phyloP scores from a whole-genome alignment of 2,797 vertebrate genomes.

The Phoebastria nigripes region DNA sequence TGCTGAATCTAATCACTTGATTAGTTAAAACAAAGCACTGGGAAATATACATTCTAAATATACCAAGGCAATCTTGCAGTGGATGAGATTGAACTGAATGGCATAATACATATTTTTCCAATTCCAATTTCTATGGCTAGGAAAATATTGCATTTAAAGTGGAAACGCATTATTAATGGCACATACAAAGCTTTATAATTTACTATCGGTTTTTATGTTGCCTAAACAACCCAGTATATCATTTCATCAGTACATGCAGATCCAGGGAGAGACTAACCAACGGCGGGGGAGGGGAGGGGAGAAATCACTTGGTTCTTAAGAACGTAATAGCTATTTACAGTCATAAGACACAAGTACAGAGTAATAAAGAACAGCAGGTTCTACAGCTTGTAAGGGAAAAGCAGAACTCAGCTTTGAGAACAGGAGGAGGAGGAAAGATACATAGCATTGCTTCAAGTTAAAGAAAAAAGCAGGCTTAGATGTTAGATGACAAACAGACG shows the following conservation, averaged over 20 bases:
- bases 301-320: neutral
- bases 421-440: neutral
- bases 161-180: neutral
- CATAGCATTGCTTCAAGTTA: neutral
- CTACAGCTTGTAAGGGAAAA: neutral
- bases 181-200: neutral
- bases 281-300: no score
- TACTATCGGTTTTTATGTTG: neutral
- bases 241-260: neutral
- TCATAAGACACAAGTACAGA: neutral
- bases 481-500: neutral
- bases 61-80: neutral
- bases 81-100: neutral
- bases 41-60: neutral
- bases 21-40: neutral
- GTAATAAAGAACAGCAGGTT: neutral
- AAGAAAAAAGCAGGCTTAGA: neutral
- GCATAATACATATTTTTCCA: neutral
- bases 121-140: neutral
- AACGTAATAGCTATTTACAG: neutral
- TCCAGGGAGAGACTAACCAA: neutral
- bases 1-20: neutral
- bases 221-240: neutral
- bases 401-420: neutral
- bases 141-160: constrained; percentile 1